Base-by-base conservation (phyloP, 2,888 invertebrate species). In the Sacculina carcini region DNA sequence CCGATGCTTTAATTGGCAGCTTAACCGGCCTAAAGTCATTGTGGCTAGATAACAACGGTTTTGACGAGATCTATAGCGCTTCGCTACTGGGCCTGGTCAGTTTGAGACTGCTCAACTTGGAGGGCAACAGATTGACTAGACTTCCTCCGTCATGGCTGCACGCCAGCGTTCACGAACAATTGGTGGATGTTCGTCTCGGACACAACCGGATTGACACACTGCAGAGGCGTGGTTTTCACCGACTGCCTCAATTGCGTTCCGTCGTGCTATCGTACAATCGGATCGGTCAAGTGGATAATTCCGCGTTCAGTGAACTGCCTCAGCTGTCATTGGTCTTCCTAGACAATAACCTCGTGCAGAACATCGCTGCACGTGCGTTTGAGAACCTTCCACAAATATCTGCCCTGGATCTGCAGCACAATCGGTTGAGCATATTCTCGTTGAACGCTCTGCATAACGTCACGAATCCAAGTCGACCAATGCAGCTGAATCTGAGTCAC, bases 1-100 rank as follows among this genome's bases (percentile, higher is more conserved):
- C 82, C 0, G 74, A 79, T 57, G 77, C 79, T 57, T 74, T 80
- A 14, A 73, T 86, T 39, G 74, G 75, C 56, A 78, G 78, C 9
- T 69, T 86, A 19, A 73, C 73, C 38, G 77, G 76, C 60, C 69
- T 87, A 9, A 75, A 78, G 61, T 85, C 83, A 80, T 67, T 87
- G 54, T 81, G 84, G 1, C 68, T 86, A 60, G 86, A 87, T 65
- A 84, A 85, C 66, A 87, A 87, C 61, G 81, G 83, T 62, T 75
- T 86, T 77, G 79, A 62, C 71, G 72, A 53, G 3, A 56, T 55
- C 21, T 42, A 55, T 10, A 57, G 57, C 53, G 73, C 77, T n/a
- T 76, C 80, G 6, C 71, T 84, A 38, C 74, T 75, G 54, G 70
- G 74, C 48, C 59, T 60, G 48, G 71, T 72, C 7, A 75, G 75